These are phyloP conservation scores for Equus quagga DNA, from an alignment of 2,113 vertebrate species.

Conservation along the genomic window DNA sequence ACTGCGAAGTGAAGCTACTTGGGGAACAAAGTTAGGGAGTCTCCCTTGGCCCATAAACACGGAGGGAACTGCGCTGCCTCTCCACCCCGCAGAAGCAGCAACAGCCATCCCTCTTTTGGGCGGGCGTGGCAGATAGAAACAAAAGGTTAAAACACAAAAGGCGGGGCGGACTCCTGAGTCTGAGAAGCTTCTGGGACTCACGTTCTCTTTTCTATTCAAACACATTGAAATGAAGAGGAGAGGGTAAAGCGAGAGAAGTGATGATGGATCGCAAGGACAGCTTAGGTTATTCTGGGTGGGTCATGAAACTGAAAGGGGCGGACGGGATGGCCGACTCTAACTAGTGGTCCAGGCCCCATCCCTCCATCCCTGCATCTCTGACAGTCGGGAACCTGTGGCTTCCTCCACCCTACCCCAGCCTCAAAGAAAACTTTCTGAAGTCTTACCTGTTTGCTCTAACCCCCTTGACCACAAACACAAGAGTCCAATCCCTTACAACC, in stretches of 20 bases:
- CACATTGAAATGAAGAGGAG: not conserved
- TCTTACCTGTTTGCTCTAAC: not conserved
- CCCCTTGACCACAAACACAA: not conserved
- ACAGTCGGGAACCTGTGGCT: conserved; percentile 74
- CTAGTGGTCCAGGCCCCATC: conserved; percentile 73
- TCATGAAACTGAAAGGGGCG: not conserved
- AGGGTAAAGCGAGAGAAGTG: not conserved
- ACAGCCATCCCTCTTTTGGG: conserved; percentile 68
- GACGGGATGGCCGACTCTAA: not conserved
- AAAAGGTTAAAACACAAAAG: conserved; percentile 84
- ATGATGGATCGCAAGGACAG: not conserved
- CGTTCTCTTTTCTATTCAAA: not conserved
- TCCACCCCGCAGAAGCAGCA: not conserved
- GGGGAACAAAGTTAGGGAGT: conserved; percentile 66
- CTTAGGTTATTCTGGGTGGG: not conserved
- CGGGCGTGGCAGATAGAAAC: conserved; percentile 81
- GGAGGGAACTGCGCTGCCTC: not conserved
- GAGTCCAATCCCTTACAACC: not conserved
- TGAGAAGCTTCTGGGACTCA: not conserved
- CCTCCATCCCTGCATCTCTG: conserved; percentile 70
- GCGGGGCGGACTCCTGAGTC: conserved; percentile 61
- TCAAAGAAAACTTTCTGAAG: conserved; percentile 65
- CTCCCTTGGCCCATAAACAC: not conserved
- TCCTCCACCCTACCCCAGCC: conserved; percentile 6
- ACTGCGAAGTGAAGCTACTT: not conserved